A percentile compares a stretch with the other conserved stretches of the same genome.
These are phyloP conservation scores for Anastrepha obliqua DNA, from an alignment of 1,140 invertebrate species.

Conservation along the genomic window DNA sequence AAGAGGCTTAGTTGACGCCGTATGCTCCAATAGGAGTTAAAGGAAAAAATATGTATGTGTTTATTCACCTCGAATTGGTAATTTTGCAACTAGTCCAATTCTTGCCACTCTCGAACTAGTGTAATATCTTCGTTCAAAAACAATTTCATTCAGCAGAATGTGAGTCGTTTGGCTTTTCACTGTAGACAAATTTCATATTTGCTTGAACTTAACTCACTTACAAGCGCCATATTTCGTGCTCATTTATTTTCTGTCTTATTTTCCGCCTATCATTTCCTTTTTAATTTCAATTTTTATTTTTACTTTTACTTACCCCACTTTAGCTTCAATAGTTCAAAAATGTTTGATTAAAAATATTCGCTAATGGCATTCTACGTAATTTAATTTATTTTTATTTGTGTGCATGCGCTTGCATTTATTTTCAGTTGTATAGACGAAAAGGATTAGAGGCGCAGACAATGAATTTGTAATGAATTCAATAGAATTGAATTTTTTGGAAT, in stretches of 20 bases:
- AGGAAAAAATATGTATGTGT: too few species aligned
- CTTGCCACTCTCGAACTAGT: too few species aligned
- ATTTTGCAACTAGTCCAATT: too few species aligned
- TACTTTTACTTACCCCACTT: background rate
- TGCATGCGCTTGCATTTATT: background rate
- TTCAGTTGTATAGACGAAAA: background rate
- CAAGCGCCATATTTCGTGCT: too few species aligned
- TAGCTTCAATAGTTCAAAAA: background rate
- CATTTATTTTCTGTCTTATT: background rate
- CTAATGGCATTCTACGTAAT: conserved; percentile 40
- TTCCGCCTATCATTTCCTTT: background rate
- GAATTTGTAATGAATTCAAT: conserved; percentile 46
- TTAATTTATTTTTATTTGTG: conserved; percentile 2
- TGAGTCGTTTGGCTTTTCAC: too few species aligned
- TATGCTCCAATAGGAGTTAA: too few species aligned
- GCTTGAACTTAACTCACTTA: too few species aligned
- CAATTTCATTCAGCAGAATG: too few species aligned
- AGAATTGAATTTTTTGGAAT: conserved; percentile 19
- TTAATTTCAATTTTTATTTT: background rate
- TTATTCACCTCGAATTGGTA: too few species aligned
- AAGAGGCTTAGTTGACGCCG: too few species aligned
- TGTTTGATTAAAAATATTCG: conserved; percentile 17
- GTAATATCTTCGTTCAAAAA: too few species aligned
- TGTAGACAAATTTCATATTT: too few species aligned
- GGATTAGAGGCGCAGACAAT: conserved; percentile 43